Evolutionary conservation across 2,888 invertebrate species (phyloP).

Genomic region (Limnephilus lunatus): DNA sequence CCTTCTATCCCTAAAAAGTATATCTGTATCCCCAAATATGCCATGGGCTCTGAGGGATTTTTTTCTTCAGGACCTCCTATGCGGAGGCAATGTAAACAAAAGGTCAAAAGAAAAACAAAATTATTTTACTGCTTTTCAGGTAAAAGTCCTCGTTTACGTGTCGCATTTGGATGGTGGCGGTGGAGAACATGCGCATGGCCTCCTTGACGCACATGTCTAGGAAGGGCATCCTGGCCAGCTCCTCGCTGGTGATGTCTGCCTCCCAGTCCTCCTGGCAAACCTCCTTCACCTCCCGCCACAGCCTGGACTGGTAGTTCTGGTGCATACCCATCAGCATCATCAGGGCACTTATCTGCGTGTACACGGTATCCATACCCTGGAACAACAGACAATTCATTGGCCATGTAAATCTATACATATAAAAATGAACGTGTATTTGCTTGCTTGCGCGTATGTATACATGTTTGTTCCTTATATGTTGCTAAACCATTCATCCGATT

Average conservation of each 20-base stretch:
- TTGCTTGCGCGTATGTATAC: too few relatives aligned
- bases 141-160: conserved; percentile 39
- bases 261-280: conserved; percentile 39
- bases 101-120: neutral
- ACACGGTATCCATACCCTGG: conserved; percentile 51
- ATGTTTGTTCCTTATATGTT: too few relatives aligned
- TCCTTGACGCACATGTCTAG: conserved; percentile 56
- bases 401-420: neutral
- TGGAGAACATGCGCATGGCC: conserved; percentile 41
- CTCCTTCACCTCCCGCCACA: conserved; percentile 50
- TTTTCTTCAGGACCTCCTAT: too few relatives aligned
- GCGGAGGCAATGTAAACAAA: too few relatives aligned
- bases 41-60: too few relatives aligned
- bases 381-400: neutral
- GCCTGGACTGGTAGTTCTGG: conserved; percentile 23
- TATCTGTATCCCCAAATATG: too few relatives aligned
- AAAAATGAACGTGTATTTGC: too few relatives aligned
- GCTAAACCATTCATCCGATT: too few relatives aligned
- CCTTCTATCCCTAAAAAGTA: too few relatives aligned
- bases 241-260: conserved; percentile 27
- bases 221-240: conserved; percentile 37
- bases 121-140: conserved; percentile 49
- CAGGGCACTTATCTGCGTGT: conserved; percentile 37
- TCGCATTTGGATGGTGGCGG: conserved; percentile 46
- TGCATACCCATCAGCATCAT: conserved; percentile 53